Evolutionary conservation across 2,797 vertebrate species (phyloP).

Genomic region (Ambastaia sidthimunki): DNA sequence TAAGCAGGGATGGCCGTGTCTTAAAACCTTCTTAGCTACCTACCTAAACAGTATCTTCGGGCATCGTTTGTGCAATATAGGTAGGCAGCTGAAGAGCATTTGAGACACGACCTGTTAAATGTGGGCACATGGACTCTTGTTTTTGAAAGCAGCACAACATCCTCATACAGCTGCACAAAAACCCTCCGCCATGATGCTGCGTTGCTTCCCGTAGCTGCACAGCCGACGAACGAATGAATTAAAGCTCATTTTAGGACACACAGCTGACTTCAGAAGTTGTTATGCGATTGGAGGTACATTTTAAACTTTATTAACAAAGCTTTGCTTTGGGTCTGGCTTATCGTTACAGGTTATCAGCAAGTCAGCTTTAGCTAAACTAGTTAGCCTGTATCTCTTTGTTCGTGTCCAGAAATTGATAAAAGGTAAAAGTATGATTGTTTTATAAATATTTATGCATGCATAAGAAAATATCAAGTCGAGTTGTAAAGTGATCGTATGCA

Average conservation of each 20-base stretch:
- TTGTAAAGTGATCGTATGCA: not conserved
- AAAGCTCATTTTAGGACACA: conserved; percentile 79
- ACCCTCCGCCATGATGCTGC: conserved; percentile 86
- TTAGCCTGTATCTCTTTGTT: conserved; percentile 30
- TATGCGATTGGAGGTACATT: conserved; percentile 82
- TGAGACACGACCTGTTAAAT: not conserved
- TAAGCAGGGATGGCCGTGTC: not conserved
- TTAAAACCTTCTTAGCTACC: not conserved
- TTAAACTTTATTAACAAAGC: conserved; percentile 42
- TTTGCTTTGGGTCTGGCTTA: conserved; percentile 63
- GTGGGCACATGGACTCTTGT: conserved; percentile 52
- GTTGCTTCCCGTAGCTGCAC: conserved; percentile 83
- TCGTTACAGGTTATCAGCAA: conserved; percentile 49
- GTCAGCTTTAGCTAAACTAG: conserved; percentile 45
- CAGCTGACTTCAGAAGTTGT: conserved; percentile 78
- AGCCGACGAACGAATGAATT: conserved; percentile 77
- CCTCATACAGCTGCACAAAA: conserved; percentile 62
- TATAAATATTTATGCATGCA: not conserved
- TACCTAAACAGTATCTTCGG: not conserved
- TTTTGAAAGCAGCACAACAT: conserved; percentile 53
- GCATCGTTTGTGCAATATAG: not conserved
- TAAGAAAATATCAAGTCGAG: not conserved
- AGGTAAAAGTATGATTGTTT: not conserved
- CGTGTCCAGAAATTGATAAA: not conserved
- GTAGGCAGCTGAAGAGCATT: not conserved